Percentiles rank a stretch among this genome's conserved stretches.
These are phyloP conservation scores for Latheticus oryzae DNA, from an alignment of 2,888 invertebrate species.

Conservation along the genomic window DNA sequence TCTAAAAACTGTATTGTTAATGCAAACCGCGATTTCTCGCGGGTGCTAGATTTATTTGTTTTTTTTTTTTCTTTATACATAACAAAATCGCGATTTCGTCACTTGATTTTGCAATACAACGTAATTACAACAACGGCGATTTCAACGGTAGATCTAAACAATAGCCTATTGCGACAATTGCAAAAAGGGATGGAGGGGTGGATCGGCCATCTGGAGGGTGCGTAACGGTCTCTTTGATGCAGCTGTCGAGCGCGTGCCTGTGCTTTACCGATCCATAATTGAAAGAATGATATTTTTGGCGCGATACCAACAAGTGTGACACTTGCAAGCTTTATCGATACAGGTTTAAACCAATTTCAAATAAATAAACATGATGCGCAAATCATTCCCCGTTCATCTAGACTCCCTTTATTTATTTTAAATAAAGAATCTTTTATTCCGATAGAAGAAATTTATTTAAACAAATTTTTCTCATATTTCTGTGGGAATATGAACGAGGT, in stretches of 20 bases:
- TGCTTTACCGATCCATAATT: slow-evolving; percentile 50
- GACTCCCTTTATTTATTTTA: slow-evolving; percentile 27
- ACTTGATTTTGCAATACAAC: slow-evolving; percentile 23
- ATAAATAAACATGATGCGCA: slow-evolving; percentile 32
- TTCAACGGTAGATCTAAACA: slow-evolving; percentile 18
- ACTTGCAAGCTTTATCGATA: slow-evolving; percentile 21
- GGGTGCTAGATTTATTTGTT: slow-evolving; percentile 19
- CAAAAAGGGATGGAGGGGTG: not conserved
- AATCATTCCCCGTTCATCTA: slow-evolving; percentile 29
- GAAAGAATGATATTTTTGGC: not conserved
- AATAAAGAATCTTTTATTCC: slow-evolving; percentile 17
- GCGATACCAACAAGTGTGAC: slow-evolving; percentile 3
- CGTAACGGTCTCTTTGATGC: slow-evolving; percentile 57
- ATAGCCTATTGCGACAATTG: slow-evolving; percentile 15
- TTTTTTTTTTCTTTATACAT: too few relatives aligned
- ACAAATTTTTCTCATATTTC: slow-evolving; percentile 2
- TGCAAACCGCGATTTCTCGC: slow-evolving; percentile 31
- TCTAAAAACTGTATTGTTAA: slow-evolving; percentile 46
- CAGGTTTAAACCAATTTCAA: slow-evolving; percentile 27
- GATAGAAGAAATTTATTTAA: slow-evolving; percentile 7
- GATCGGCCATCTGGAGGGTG: slow-evolving; percentile 19
- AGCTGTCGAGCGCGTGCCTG: slow-evolving; percentile 60
- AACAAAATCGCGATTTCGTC: slow-evolving; percentile 31
- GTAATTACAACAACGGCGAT: slow-evolving; percentile 8
- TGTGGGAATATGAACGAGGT: not conserved